Conservation (phyloP, 1,140 invertebrate genomes). For the Diorhabda sublineata region DNA sequence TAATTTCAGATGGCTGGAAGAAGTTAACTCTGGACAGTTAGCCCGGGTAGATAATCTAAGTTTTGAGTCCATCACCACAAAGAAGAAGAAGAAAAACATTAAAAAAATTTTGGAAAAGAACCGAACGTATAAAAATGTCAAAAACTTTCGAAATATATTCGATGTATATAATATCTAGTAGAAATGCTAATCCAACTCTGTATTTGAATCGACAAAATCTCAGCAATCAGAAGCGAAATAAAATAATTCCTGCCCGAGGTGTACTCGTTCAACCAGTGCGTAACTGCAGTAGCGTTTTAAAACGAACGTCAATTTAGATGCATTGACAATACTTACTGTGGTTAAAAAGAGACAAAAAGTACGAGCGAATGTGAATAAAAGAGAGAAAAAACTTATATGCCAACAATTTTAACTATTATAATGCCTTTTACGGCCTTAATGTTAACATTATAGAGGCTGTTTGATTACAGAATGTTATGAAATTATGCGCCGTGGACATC, state of each 20-base stretch:
- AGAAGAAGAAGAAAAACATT: too few species aligned
- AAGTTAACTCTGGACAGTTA: too few species aligned
- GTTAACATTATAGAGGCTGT: background rate
- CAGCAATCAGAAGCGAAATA: conserved; percentile 1
- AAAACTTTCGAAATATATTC: too few species aligned
- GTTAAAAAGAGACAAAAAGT: background rate
- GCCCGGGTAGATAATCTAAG: too few species aligned
- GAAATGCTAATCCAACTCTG: background rate
- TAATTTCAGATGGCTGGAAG: too few species aligned
- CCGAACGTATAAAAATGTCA: too few species aligned
- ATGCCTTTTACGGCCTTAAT: background rate
- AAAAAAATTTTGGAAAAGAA: too few species aligned
- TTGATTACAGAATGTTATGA: conserved; percentile 2
- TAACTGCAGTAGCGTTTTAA: conserved; percentile 8
- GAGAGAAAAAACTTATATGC: conserved; percentile 3
- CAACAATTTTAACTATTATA: conserved; percentile 10
- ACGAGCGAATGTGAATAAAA: background rate
- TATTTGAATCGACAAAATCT: background rate
- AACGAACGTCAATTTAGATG: conserved; percentile 9
- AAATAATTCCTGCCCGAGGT: conserved; percentile 5
- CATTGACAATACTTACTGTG: conserved; percentile 13
- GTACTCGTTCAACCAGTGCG: background rate
- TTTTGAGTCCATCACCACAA: too few species aligned
- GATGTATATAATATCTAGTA: background rate
- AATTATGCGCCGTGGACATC: background rate